Evolutionary conservation across 2,113 vertebrate genomes (phyloP), one percentile per base, ranked within the genome.

Genomic region (Athene noctua): DNA sequence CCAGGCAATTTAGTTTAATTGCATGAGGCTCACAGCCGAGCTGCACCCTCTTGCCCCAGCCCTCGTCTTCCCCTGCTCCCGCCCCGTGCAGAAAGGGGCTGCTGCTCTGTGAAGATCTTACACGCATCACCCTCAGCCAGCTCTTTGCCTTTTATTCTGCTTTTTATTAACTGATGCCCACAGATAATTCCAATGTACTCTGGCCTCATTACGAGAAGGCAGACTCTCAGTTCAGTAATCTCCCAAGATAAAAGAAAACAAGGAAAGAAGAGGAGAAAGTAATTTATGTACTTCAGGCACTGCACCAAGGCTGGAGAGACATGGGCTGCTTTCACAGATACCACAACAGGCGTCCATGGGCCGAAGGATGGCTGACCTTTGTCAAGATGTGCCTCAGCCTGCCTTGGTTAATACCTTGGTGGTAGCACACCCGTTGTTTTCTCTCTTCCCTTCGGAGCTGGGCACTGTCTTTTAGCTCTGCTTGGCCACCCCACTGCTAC

Each of bases 1-100:
- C 11, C 55, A 66, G 59, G 66, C 47, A 95, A 84, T 88, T 91
- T 61, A 38, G n/a, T 55, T 93, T 94, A 94, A 94, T 93, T 93
- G 78, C 75, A 78, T 0, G 2, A 68, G 57, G 40, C 5, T 0
- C 0, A 1, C 2, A 15, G 81, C 71, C 4, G 9, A 86, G 29
- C 79, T 90, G 82, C 30, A 38, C 21, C 25, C 42, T 84, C 25
- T 68, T 86, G 65, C 40, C 89, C 36, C 2, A 0, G 7, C 54
- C 68, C 44, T 88, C 22, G 1, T 52, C 47, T 38, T 62, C 49
- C 44, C 63, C 47, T 15, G 58, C 58, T 79, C 16, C 32, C 3
- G 6, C 51, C 46, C 20, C 0, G 1, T 1, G 0, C n/a, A 38
- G 80, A 75, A 67, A 34, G 40, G 23, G 19, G 23, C 42, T 17